Evolutionary conservation across 2,888 invertebrate species (phyloP).

Genomic region (Pocota personata): DNA sequence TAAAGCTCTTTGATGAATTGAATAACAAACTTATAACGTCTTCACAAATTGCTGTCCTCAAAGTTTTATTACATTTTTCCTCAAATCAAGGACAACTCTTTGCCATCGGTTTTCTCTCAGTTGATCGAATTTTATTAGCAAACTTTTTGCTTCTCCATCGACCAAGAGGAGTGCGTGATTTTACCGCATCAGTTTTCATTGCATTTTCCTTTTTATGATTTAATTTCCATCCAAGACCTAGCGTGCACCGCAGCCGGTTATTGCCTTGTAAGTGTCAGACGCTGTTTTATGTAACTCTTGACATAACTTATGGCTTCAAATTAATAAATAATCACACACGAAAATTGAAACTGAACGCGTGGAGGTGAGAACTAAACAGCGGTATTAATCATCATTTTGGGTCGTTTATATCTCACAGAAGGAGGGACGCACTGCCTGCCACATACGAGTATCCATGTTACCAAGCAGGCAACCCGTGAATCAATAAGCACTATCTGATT

Average conservation of each 20-base stretch:
- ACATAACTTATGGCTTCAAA: conserved; percentile 33
- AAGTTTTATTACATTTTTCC: not conserved
- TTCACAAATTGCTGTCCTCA: not conserved
- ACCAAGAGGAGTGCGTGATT: conserved; percentile 7
- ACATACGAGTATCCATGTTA: conserved; percentile 6
- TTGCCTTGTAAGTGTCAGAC: conserved; percentile 37
- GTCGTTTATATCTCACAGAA: conserved; percentile 20
- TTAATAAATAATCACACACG: conserved; percentile 49
- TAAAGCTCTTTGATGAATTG: no score
- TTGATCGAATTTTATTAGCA: not conserved
- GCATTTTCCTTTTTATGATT: not conserved
- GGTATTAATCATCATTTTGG: conserved; percentile 53
- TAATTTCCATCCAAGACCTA: conserved; percentile 4
- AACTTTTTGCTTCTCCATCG: conserved; percentile 1
- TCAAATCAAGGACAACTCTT: not conserved
- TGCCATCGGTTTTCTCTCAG: not conserved
- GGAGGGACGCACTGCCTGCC: conserved; percentile 14
- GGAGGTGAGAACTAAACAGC: conserved; percentile 47
- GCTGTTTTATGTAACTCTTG: conserved; percentile 32
- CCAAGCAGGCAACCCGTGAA: not conserved
- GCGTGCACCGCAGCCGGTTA: conserved; percentile 47
- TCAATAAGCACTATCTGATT: conserved; percentile 8
- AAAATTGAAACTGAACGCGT: conserved; percentile 35
- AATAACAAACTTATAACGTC: no score
- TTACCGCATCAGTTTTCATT: conserved; percentile 9